phyloP scores from a whole-genome alignment of 2,113 vertebrate genomes.

The Oophaga pumilio region DNA sequence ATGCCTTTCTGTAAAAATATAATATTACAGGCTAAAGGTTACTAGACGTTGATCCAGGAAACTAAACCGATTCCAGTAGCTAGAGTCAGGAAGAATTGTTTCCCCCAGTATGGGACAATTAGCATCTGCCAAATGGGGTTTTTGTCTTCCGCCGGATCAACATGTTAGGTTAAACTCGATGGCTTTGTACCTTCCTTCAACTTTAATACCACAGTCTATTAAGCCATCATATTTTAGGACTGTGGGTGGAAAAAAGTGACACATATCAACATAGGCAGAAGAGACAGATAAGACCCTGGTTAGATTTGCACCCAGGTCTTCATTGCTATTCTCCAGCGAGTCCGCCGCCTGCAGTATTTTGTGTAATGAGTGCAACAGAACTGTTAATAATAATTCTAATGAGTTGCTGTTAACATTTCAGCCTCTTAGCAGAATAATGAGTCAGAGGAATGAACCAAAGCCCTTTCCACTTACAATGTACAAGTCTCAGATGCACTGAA shows the following conservation, averaged over 20 bases:
- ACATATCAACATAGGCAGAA: background rate
- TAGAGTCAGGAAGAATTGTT: too few species aligned
- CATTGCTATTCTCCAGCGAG: background rate
- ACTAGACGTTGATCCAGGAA: too few species aligned
- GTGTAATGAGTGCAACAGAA: background rate
- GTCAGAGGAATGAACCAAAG: constrained; percentile 7
- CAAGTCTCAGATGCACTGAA: constrained; percentile 9
- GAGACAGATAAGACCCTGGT: background rate
- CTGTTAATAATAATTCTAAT: constrained; percentile 6
- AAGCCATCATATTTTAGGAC: background rate
- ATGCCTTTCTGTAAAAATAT: too few species aligned
- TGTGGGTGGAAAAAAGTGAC: background rate
- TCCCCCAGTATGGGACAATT: too few species aligned
- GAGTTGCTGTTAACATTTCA: constrained; percentile 4
- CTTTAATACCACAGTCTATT: too few species aligned
- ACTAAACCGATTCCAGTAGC: too few species aligned
- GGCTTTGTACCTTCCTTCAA: too few species aligned
- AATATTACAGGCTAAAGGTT: too few species aligned
- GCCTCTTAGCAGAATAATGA: constrained; percentile 10
- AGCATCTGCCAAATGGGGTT: too few species aligned
- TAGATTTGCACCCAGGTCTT: background rate
- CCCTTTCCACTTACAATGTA: constrained; percentile 6
- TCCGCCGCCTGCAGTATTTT: background rate
- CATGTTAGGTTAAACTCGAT: too few species aligned
- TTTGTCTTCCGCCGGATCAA: too few species aligned